Evolutionary conservation across 53 echinoderm and acorn worm genomes (phyloP), one percentile per base, ranked within the genome.

Genomic region (Crossaster papposus): DNA sequence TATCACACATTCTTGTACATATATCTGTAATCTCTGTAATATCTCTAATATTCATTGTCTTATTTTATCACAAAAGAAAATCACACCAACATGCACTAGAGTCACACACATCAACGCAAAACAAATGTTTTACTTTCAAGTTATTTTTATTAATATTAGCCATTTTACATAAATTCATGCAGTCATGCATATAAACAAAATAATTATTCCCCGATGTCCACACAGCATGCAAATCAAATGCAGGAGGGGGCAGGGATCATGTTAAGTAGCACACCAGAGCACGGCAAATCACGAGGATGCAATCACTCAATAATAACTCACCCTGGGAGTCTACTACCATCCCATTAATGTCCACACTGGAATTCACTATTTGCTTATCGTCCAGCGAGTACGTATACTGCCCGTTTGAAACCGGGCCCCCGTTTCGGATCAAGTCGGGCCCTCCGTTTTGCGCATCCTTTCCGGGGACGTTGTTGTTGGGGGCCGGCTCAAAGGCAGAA

Each of bases 241-340:
- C 29, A 51, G 51, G 52, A 54, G 29, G 29, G 14, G 55, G 80
- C 9, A 20, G 54, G 30, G 62, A 3, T 14, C 13, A 35, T 2
- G 18, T 54, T 80, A 30, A 80, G 80, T 80, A 62, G 31, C 80
- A 80, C 63, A 80, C 62, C 80, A 80, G 35, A 80, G 26, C 54
- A 55, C 80, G 24, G 68, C 68, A 68, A 80, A 55, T 58, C 58
- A 33, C 62, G 80, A 80, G 58, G 62, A 55, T 14, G 31, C 33
- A 55, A 31, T 12, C 54, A 58, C n/a, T 54, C 54, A 11, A 7
- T n/a, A n/a, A 29, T 36, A 15, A 80, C 80, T 80, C 80, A 80
- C 80, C 80, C 80, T 80, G 80, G 29, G 80, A 32, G 31, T 80
- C 80, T 55, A 80, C 33, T 54, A 80, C 80, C 62, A 55, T 80